Evolutionary conservation across 2,797 vertebrate genomes (phyloP), one percentile per base, ranked within the genome.

Genomic region (Clangula hyemalis): DNA sequence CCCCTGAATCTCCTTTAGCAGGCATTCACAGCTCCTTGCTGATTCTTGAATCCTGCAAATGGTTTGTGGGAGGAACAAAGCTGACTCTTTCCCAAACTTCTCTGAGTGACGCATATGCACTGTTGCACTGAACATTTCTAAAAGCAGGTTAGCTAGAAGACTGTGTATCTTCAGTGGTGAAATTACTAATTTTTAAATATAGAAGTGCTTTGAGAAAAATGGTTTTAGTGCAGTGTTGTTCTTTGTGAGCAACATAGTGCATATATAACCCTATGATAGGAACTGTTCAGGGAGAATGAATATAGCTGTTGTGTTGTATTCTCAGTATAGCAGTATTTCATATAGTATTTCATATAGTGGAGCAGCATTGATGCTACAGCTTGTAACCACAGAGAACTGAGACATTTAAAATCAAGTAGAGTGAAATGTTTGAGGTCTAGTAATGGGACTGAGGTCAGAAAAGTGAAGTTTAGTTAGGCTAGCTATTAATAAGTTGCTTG

Each of bases 81-180:
- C 21, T 79, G 72, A 5, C 34, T 70, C 16, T 58, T 87, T 69
- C 56, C 51, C 72, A 80, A 8, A 73, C 41, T 66, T 72, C 32
- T 36, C 36, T 41, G 47, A 58, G 62, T 22, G 32, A 28, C 0
- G 0, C 20, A 34, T 24, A 49, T 64, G 30, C 25, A 53, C 14
- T 6, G 4, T 41, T 60, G 61, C n/a, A 34, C 53, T 71, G 65
- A 64, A 36, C 58, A 6, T 77, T 78, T 45, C 57, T 84, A 88
- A 61, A 83, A 86, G 32, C 57, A 81, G 11, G 56, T 62, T 93
- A 54, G 38, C 36, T 89, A 56, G 64, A 65, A 92, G 78, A 65
- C 66, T 38, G 20, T 87, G 38, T 56, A 24, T 82, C 49, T 72
- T 92, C n/a, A 47, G 51, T 34, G 72, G 66, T 8, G 20, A 89